Evolutionary conservation across 2,797 vertebrate genomes (phyloP).

Genomic region (Pangasius djambal): DNA sequence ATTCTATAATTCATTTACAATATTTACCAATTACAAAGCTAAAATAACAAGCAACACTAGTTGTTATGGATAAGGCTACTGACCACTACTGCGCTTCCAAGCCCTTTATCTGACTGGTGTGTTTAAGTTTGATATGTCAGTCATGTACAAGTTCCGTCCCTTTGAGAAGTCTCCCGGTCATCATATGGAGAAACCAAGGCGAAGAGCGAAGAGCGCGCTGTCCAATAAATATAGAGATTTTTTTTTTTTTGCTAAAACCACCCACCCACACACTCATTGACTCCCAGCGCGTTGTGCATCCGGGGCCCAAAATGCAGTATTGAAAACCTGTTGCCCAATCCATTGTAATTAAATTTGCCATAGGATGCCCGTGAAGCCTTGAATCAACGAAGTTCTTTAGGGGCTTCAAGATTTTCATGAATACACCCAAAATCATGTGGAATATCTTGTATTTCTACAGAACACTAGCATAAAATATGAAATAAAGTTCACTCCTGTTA

Average conservation of each 20-base stretch:
- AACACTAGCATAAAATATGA: neutral
- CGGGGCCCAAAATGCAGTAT: neutral
- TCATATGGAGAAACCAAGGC: neutral
- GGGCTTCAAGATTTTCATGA: neutral
- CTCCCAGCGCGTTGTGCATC: neutral
- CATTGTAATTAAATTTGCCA: neutral
- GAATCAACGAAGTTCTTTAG: neutral
- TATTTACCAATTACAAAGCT: neutral
- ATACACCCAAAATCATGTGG: neutral
- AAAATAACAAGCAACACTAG: neutral
- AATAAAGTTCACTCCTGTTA: neutral
- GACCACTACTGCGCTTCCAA: neutral
- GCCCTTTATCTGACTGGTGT: neutral
- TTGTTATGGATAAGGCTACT: neutral
- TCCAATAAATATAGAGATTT: neutral
- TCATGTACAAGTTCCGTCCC: neutral
- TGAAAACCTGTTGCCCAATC: neutral
- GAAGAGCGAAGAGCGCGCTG: neutral
- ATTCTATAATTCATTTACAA: neutral
- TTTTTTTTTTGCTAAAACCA: neutral
- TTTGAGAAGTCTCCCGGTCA: neutral
- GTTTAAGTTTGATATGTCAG: neutral
- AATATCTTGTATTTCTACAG: neutral
- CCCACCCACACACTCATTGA: neutral
- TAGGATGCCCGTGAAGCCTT: neutral